These are phyloP conservation scores for Copidosoma floridanum DNA, from an alignment of 1,140 invertebrate genomes.

Conservation along the genomic window DNA sequence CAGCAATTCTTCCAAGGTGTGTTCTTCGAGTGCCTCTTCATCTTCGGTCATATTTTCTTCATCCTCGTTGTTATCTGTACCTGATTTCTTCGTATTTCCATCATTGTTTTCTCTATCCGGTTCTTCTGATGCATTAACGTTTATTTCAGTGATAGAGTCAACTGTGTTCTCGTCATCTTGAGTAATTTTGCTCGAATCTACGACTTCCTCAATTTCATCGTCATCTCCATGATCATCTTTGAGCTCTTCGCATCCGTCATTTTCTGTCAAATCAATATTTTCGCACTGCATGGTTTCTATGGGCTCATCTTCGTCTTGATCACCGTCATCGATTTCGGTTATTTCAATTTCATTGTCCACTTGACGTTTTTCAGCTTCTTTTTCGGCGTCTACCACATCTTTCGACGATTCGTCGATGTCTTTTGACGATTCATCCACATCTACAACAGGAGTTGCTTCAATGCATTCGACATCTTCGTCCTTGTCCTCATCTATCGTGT, in stretches of 20 bases:
- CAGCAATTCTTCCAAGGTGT: slow-evolving; percentile 30
- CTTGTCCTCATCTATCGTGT: not conserved
- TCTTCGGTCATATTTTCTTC: slow-evolving; percentile 12
- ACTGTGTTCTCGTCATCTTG: slow-evolving; percentile 3
- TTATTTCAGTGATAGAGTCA: not conserved
- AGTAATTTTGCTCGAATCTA: not conserved
- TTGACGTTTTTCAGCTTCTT: not conserved
- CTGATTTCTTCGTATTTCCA: not conserved
- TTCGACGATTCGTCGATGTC: not conserved
- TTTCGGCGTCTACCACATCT: not conserved
- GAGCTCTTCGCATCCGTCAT: not conserved
- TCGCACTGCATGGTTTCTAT: no score
- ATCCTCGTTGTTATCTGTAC: not conserved
- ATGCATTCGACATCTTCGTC: not conserved
- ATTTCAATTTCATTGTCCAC: not conserved
- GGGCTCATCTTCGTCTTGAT: slow-evolving; percentile 5
- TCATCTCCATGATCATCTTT: not conserved
- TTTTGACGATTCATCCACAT: no score
- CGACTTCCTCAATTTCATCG: slow-evolving; percentile 3
- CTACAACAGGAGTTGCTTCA: not conserved
- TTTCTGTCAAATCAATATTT: not conserved
- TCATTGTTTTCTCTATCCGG: slow-evolving; percentile 4
- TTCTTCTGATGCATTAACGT: not conserved
- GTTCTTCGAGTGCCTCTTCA: slow-evolving; percentile 16
- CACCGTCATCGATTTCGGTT: not conserved